Conservation (phyloP, 1,140 invertebrate species). For the Lasioglossum albipes region DNA sequence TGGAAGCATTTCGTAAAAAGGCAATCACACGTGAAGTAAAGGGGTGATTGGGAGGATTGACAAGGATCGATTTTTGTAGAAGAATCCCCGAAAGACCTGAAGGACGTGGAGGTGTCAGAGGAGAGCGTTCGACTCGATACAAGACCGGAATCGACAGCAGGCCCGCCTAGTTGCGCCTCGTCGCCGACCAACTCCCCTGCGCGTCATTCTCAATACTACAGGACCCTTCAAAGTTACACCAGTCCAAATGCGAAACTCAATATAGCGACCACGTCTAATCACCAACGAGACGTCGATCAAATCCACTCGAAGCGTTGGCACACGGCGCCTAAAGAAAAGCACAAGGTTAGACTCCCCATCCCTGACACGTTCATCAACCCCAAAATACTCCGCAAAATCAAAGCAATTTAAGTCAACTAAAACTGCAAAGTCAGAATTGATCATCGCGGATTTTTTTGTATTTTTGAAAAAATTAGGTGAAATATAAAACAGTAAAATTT, state of each 20-base stretch:
- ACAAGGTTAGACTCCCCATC: slow-evolving; percentile 77
- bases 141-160: slow-evolving; percentile 57
- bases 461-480: too few relatives aligned
- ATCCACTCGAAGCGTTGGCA: slow-evolving; percentile 80
- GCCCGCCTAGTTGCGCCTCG: slow-evolving; percentile 67
- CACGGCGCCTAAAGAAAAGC: slow-evolving; percentile 83
- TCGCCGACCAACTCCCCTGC: slow-evolving; percentile 72
- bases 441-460: too few relatives aligned
- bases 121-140: slow-evolving; percentile 56
- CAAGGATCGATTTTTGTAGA: slow-evolving; percentile 32
- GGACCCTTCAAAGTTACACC: slow-evolving; percentile 73
- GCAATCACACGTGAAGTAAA: not conserved
- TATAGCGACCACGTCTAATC: slow-evolving; percentile 61
- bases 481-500: too few relatives aligned
- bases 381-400: not conserved
- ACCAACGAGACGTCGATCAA: slow-evolving; percentile 71
- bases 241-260: slow-evolving; percentile 72
- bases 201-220: slow-evolving; percentile 75
- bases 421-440: too few relatives aligned
- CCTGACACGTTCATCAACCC: not conserved
- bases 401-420: too few relatives aligned
- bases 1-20: too few relatives aligned
- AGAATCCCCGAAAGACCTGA: slow-evolving; percentile 63
- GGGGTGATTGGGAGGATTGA: not conserved
- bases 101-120: slow-evolving; percentile 51